Percentiles rank a stretch among this genome's conserved stretches.
Conservation (phyloP, 2,113 vertebrate genomes). For the Phalacrocorax brasilianus region DNA sequence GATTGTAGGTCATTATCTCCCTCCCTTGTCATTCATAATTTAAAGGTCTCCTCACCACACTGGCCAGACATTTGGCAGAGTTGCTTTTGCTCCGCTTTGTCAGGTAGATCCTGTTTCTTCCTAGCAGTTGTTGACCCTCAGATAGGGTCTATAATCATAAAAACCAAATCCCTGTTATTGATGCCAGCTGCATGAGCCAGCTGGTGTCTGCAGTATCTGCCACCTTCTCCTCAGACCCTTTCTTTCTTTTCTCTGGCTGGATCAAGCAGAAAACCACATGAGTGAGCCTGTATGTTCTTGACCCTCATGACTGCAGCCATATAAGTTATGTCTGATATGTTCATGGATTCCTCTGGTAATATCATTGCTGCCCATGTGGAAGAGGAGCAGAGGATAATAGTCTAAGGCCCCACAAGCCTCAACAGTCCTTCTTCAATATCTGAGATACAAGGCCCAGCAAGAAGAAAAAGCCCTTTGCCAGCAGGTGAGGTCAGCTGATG, state of each 20-base stretch:
- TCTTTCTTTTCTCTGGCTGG: background rate
- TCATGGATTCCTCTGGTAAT: background rate
- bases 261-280: background rate
- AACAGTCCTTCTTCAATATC: background rate
- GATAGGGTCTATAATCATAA: background rate
- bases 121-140: background rate
- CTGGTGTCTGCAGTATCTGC: background rate
- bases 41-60: background rate
- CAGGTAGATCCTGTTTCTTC: background rate
- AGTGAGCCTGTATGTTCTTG: too few species aligned
- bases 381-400: background rate
- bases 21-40: background rate
- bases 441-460: background rate
- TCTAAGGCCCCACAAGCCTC: background rate
- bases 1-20: background rate
- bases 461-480: background rate
- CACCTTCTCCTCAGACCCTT: background rate
- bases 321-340: background rate
- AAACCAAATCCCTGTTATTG: background rate
- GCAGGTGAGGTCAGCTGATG: background rate
- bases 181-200: background rate
- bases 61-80: background rate
- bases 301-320: accelerated
- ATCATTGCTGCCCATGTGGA: background rate
- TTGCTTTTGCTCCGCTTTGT: background rate